Percentiles rank a stretch among this genome's conserved stretches.
Evolutionary conservation across 2,888 invertebrate genomes (phyloP).

Genomic region (Cheilosia urbana): DNA sequence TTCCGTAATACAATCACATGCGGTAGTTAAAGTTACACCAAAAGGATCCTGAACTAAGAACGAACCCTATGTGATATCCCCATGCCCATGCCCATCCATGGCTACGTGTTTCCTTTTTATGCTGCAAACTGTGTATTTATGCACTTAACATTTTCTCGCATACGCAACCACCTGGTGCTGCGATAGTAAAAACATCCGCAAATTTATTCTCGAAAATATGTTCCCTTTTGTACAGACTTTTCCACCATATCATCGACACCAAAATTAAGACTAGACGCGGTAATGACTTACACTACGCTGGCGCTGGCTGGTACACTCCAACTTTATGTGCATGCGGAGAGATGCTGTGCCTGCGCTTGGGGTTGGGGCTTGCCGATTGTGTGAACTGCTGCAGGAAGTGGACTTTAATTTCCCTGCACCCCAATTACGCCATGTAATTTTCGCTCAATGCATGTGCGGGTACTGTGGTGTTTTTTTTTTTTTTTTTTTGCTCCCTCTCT

Average conservation of each 20-base stretch:
- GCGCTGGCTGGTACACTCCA: not conserved
- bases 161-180: constrained; percentile 35
- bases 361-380: not conserved
- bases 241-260: not conserved
- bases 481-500: not conserved
- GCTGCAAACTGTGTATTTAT: too few species aligned
- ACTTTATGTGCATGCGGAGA: not conserved
- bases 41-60: not conserved
- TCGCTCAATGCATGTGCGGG: constrained; percentile 35
- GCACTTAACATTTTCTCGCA: not conserved
- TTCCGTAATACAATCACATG: not conserved
- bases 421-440: constrained; percentile 58
- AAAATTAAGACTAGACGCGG: constrained; percentile 31
- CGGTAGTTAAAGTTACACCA: constrained; percentile 10
- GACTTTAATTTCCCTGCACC: constrained; percentile 53
- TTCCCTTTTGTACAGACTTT: constrained; percentile 7
- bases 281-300: constrained; percentile 31
- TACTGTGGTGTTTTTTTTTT: constrained; percentile 24
- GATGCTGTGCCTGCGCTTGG: constrained; percentile 2
- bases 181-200: constrained; percentile 6
- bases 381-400: constrained; percentile 3
- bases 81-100: too few species aligned
- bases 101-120: too few species aligned
- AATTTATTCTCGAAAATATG: constrained; percentile 45
- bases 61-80: too few species aligned